phyloP scores from a whole-genome alignment of 2,797 vertebrate species.

The Nannoperca australis region DNA sequence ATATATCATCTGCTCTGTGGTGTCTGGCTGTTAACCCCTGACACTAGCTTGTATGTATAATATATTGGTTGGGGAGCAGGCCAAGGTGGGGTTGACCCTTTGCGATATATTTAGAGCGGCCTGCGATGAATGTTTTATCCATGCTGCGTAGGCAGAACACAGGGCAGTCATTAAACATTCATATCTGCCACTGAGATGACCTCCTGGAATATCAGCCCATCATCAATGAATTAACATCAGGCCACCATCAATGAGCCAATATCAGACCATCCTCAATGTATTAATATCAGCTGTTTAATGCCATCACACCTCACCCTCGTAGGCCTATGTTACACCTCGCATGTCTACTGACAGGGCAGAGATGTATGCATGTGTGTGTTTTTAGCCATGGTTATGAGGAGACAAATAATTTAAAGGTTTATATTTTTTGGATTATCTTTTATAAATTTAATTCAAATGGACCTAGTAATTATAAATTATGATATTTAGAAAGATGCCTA shows the following conservation, averaged over 20 bases:
- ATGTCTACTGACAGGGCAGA: slow-evolving; percentile 10
- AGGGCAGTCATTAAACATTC: slow-evolving; percentile 86
- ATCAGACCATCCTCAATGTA: slow-evolving; percentile 42
- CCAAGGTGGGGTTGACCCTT: slow-evolving; percentile 71
- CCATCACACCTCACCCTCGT: slow-evolving; percentile 3
- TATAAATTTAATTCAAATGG: not conserved
- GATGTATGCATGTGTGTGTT: not conserved
- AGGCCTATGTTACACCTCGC: slow-evolving; percentile 1
- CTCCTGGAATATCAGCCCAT: slow-evolving; percentile 84
- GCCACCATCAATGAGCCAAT: slow-evolving; percentile 57
- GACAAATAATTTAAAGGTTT: not conserved
- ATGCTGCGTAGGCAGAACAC: slow-evolving; percentile 81
- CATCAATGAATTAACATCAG: slow-evolving; percentile 81
- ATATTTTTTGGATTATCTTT: not conserved
- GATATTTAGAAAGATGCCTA: not conserved
- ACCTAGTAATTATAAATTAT: not conserved
- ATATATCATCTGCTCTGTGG: slow-evolving; percentile 35
- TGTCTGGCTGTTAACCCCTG: slow-evolving; percentile 70
- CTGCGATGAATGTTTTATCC: slow-evolving; percentile 86
- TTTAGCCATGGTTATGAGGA: not conserved
- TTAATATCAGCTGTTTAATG: slow-evolving; percentile 26
- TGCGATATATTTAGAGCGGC: slow-evolving; percentile 85
- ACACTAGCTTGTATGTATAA: slow-evolving; percentile 63
- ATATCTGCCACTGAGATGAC: slow-evolving; percentile 86
- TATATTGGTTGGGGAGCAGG: slow-evolving; percentile 56